These are phyloP conservation scores for Brachymystax lenok DNA, from an alignment of 2,797 vertebrate species.

Conservation along the genomic window DNA sequence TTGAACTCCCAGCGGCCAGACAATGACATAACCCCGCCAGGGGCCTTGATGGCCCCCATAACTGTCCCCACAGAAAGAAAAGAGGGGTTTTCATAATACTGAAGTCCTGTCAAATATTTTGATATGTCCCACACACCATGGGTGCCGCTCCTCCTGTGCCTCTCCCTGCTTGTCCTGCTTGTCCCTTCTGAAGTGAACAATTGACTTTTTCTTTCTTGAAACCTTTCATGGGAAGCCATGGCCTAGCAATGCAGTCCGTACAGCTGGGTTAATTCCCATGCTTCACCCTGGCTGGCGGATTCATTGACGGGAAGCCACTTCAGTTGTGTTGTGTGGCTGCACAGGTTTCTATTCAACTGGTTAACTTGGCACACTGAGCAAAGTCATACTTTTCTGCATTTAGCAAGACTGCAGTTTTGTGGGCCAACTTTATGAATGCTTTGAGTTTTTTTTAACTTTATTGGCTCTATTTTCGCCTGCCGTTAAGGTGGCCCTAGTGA, in stretches of 20 bases:
- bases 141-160: constrained; percentile 85
- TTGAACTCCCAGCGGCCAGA: constrained; percentile 88
- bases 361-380: constrained; percentile 44
- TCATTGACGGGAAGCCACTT: constrained; percentile 59
- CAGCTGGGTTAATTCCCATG: constrained; percentile 97
- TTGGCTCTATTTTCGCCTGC: too few relatives aligned
- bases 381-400: neutral
- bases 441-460: too few relatives aligned
- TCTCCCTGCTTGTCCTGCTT: constrained; percentile 69
- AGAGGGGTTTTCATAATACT: constrained; percentile 90
- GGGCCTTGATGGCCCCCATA: constrained; percentile 83
- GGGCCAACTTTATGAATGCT: too few relatives aligned
- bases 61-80: constrained; percentile 85
- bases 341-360: constrained; percentile 58
- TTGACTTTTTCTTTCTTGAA: constrained; percentile 94
- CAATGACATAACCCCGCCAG: constrained; percentile 89
- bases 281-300: constrained; percentile 62
- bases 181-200: constrained; percentile 81
- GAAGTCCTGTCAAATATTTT: constrained; percentile 99
- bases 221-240: constrained; percentile 94
- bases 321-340: constrained; percentile 58
- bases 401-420: neutral
- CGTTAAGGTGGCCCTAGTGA: too few relatives aligned
- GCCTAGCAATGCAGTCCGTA: constrained; percentile 79
- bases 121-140: constrained; percentile 97